These are phyloP conservation scores for Drosophila lini DNA, from an alignment of 1,140 invertebrate species.

Conservation along the genomic window DNA sequence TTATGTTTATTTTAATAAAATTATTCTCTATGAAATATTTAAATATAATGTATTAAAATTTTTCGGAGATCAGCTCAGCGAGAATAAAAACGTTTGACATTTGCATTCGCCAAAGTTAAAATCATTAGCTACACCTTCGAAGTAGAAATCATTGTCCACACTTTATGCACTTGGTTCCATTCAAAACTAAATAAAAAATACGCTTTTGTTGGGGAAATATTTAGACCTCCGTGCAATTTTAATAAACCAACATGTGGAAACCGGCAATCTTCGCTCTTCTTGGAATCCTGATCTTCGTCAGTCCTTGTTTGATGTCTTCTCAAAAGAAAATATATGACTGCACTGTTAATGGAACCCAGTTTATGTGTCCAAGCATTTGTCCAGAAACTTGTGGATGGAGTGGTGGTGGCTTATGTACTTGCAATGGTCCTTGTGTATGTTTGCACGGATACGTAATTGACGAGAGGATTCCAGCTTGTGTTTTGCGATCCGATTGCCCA, in stretches of 20 bases:
- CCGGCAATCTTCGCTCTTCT: neutral
- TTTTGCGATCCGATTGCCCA: slow-evolving; percentile 5
- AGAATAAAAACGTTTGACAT: neutral
- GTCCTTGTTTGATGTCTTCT: neutral
- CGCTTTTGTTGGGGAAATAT: too few species aligned
- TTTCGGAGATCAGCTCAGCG: neutral
- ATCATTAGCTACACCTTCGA: neutral
- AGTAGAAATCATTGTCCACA: neutral
- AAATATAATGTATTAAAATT: too few species aligned
- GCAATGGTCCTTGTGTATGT: slow-evolving; percentile 13
- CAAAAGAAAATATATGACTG: neutral
- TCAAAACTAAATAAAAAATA: neutral
- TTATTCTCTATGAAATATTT: too few species aligned
- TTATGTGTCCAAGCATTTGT: neutral
- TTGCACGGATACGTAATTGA: slow-evolving; percentile 11
- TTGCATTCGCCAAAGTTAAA: neutral
- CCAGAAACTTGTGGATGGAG: slow-evolving; percentile 3
- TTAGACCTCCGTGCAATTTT: too few species aligned
- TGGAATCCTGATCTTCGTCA: neutral
- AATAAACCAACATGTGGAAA: neutral
- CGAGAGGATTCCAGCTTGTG: neutral
- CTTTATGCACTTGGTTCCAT: neutral
- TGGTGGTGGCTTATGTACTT: neutral
- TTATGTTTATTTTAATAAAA: too few species aligned
- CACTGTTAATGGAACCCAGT: slow-evolving; percentile 7